Conservation (phyloP, 2,888 invertebrate species). For the Cheilosia grossa region DNA sequence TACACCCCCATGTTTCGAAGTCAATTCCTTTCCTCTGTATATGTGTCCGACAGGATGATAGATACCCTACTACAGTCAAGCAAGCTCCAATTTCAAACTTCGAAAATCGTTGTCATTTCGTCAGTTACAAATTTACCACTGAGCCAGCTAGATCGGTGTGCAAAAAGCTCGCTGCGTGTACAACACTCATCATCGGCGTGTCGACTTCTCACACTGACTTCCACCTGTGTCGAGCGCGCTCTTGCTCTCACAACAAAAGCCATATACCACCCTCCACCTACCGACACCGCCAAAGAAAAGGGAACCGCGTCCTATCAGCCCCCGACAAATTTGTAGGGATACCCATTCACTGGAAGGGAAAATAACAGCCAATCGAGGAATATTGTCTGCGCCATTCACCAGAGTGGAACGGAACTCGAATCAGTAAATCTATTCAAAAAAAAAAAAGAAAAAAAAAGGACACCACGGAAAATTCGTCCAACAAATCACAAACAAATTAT, state of each 20-base stretch:
- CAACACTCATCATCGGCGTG: slow-evolving; percentile 49
- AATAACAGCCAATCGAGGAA: slow-evolving; percentile 50
- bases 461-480: background rate
- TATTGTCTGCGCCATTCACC: slow-evolving; percentile 40
- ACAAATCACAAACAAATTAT: background rate
- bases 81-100: slow-evolving; percentile 64
- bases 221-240: slow-evolving; percentile 67
- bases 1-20: slow-evolving; percentile 53
- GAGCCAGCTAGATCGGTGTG: slow-evolving; percentile 79
- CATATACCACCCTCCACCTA: slow-evolving; percentile 15
- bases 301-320: slow-evolving; percentile 35
- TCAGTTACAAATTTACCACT: slow-evolving; percentile 82
- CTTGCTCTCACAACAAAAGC: slow-evolving; percentile 46
- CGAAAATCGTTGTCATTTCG: slow-evolving; percentile 67
- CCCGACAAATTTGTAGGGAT: slow-evolving; percentile 34
- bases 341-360: slow-evolving; percentile 30
- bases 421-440: background rate
- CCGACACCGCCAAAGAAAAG: slow-evolving; percentile 26
- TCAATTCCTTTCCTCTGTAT: slow-evolving; percentile 1
- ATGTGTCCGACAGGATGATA: slow-evolving; percentile 51
- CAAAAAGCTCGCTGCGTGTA: slow-evolving; percentile 67
- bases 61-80: slow-evolving; percentile 30
- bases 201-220: slow-evolving; percentile 51
- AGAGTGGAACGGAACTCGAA: slow-evolving; percentile 13
- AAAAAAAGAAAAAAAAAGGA: background rate